These are phyloP conservation scores for Arctocebus calabarensis DNA, from an alignment of 2,797 vertebrate genomes.

Conservation along the genomic window DNA sequence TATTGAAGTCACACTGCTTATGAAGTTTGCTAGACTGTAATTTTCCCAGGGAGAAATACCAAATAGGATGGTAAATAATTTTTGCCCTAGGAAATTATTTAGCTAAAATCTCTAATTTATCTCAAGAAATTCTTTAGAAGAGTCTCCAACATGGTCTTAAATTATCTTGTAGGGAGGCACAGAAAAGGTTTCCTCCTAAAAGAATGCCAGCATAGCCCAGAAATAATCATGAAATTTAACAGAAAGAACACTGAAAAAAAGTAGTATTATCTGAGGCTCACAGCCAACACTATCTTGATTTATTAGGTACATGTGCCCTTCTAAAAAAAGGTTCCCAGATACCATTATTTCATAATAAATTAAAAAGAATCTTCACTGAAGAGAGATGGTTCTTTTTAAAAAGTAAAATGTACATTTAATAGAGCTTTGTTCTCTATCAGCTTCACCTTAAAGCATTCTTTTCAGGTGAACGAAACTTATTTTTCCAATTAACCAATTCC, in stretches of 20 bases:
- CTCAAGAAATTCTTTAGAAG: slow-evolving; percentile 46
- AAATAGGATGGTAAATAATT: neutral
- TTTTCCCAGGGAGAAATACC: slow-evolving; percentile 37
- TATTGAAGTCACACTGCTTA: neutral
- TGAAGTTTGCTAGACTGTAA: neutral
- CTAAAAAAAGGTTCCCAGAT: slow-evolving; percentile 53
- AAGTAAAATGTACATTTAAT: slow-evolving; percentile 57
- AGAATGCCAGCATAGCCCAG: neutral
- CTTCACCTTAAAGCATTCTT: slow-evolving; percentile 17
- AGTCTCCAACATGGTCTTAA: neutral
- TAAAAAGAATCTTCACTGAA: slow-evolving; percentile 33
- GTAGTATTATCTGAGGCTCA: neutral
- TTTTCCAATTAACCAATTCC: neutral
- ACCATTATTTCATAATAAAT: slow-evolving; percentile 65
- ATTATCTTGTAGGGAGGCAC: neutral
- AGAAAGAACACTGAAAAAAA: neutral
- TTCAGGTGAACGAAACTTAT: neutral
- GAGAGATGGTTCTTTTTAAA: slow-evolving; percentile 49
- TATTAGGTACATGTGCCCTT: slow-evolving; percentile 44
- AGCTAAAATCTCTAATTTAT: slow-evolving; percentile 39
- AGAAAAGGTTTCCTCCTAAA: neutral
- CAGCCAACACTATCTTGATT: slow-evolving; percentile 19
- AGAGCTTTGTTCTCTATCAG: slow-evolving; percentile 12
- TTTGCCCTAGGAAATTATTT: slow-evolving; percentile 28
- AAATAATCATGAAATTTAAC: slow-evolving; percentile 39